A percentile compares a stretch with the other conserved stretches of the same genome.
phyloP scores from a whole-genome alignment of 2,888 invertebrate genomes.

The Hyppa rectilinea region DNA sequence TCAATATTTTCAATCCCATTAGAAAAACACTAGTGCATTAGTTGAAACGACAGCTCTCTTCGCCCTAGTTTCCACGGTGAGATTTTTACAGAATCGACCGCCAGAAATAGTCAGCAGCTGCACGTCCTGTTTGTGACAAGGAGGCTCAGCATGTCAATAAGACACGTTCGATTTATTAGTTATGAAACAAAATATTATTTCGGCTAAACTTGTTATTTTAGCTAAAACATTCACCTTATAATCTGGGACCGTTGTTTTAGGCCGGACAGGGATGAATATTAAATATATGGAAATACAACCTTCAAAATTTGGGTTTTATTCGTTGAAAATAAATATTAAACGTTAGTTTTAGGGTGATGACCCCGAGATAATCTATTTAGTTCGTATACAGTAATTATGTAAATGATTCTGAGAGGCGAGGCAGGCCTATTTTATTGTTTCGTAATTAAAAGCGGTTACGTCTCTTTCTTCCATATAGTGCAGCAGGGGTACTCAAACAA shows the following conservation, averaged over 20 bases:
- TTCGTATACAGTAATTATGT: constrained; percentile 8
- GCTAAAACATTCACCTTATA: constrained; percentile 60
- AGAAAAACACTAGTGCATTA: no score
- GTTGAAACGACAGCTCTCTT: no score
- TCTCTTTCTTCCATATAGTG: no score
- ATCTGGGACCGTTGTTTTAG: constrained; percentile 59
- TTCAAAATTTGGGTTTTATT: constrained; percentile 41
- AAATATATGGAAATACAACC: constrained; percentile 64
- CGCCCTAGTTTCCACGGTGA: no score
- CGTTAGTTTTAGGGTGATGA: constrained; percentile 34
- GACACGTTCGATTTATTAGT: constrained; percentile 46
- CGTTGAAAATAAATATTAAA: constrained; percentile 40
- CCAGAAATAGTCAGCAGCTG: neutral
- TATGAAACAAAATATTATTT: constrained; percentile 53
- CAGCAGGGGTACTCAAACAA: no score
- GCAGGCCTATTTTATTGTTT: neutral
- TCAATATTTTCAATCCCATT: no score
- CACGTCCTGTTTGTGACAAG: neutral
- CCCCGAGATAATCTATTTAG: constrained; percentile 32
- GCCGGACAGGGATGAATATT: constrained; percentile 64
- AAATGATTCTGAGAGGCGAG: constrained; percentile 1
- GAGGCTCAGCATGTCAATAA: neutral
- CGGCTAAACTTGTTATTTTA: constrained; percentile 57
- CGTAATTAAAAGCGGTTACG: neutral
- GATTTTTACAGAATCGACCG: no score